phyloP scores from a whole-genome alignment of 2,888 invertebrate genomes.

The Lochmaea crataegi region DNA sequence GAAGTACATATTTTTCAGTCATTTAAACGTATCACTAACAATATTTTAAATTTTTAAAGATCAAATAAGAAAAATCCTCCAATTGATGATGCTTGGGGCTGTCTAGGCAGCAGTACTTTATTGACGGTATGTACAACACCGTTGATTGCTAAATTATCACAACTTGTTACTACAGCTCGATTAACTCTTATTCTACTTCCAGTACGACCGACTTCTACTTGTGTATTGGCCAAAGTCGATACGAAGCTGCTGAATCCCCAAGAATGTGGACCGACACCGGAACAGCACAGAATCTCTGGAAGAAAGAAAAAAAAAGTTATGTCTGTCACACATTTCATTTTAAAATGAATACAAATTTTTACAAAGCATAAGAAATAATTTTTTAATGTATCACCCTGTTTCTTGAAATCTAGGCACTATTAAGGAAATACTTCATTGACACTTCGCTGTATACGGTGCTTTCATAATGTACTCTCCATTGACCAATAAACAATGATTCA shows the following conservation, averaged over 20 bases:
- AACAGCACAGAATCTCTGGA: slow-evolving; percentile 64
- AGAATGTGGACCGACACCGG: slow-evolving; percentile 62
- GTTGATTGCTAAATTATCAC: slow-evolving; percentile 70
- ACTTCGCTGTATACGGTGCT: no score
- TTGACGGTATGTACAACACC: slow-evolving; percentile 72
- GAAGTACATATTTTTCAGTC: slow-evolving; percentile 24
- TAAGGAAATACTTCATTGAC: no score
- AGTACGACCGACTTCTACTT: slow-evolving; percentile 59
- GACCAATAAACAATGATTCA: no score
- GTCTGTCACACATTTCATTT: neutral
- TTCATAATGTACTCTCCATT: no score
- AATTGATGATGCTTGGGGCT: slow-evolving; percentile 53
- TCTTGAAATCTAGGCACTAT: no score
- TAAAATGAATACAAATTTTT: no score
- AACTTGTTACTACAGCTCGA: slow-evolving; percentile 59
- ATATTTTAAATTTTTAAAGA: slow-evolving; percentile 50
- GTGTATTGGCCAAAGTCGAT: slow-evolving; percentile 58
- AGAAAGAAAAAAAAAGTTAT: slow-evolving; percentile 37
- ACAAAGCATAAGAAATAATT: no score
- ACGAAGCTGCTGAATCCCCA: slow-evolving; percentile 63
- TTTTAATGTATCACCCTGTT: no score
- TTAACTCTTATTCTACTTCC: slow-evolving; percentile 60
- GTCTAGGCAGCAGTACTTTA: slow-evolving; percentile 66
- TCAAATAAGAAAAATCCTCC: slow-evolving; percentile 60
- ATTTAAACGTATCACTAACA: slow-evolving; percentile 8